Evolutionary conservation across 2,888 invertebrate species (phyloP).

Genomic region (Melinaea marsaeus): DNA sequence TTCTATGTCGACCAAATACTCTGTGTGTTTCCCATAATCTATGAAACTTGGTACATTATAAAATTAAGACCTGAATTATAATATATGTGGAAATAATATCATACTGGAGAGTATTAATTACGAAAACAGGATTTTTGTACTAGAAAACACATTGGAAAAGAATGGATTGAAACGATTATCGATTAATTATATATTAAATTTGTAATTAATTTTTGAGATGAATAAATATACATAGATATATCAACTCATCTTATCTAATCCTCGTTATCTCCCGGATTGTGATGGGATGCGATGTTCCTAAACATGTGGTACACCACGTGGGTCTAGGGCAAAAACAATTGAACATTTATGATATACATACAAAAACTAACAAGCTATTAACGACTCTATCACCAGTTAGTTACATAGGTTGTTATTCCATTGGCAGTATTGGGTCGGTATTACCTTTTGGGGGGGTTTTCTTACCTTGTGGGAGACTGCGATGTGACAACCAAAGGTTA

Average conservation of each 20-base stretch:
- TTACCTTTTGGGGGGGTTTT: slow-evolving; percentile 19
- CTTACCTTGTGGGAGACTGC: slow-evolving; percentile 74
- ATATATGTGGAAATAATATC: too few relatives aligned
- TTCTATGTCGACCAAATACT: too few relatives aligned
- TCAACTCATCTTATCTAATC: slow-evolving; percentile 39
- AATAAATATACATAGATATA: slow-evolving; percentile 14
- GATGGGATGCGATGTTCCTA: slow-evolving; percentile 57
- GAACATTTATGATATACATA: slow-evolving; percentile 31
- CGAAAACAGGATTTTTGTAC: too few relatives aligned
- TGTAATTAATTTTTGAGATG: not conserved
- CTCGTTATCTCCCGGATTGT: slow-evolving; percentile 64
- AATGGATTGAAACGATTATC: too few relatives aligned
- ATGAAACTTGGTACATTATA: too few relatives aligned
- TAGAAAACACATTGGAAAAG: too few relatives aligned
- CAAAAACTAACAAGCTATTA: slow-evolving; percentile 19
- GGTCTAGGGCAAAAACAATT: slow-evolving; percentile 51
- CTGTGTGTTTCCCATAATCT: too few relatives aligned
- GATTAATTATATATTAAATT: not conserved
- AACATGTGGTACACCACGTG: slow-evolving; percentile 74
- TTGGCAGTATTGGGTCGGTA: slow-evolving; percentile 7
- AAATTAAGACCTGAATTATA: too few relatives aligned
- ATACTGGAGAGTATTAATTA: too few relatives aligned
- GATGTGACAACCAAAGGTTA: slow-evolving; percentile 67
- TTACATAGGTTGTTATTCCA: slow-evolving; percentile 16
- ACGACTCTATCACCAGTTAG: rapidly evolving